Conservation (phyloP, 1,140 invertebrate genomes). For the Lutraria rhynchaena region DNA sequence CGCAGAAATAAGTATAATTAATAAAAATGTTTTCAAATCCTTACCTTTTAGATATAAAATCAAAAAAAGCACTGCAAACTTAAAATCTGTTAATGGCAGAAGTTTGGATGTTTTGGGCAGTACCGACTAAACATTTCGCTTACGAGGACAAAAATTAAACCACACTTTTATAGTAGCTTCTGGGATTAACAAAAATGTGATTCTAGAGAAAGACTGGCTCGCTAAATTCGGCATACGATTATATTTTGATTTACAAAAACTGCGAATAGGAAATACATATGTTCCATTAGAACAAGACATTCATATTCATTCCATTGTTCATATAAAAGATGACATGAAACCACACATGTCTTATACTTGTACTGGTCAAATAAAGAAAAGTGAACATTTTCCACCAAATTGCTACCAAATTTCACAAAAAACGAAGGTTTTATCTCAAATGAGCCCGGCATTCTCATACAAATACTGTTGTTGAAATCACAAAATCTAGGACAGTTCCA, state of each 20-base stretch:
- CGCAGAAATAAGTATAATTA: neutral
- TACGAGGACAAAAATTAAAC: constrained; percentile 17
- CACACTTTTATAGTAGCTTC: constrained; percentile 20
- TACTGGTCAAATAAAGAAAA: constrained; percentile 18
- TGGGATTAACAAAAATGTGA: constrained; percentile 36
- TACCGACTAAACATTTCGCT: constrained; percentile 7
- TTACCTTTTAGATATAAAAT: no score
- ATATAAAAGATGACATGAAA: neutral
- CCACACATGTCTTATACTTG: neutral
- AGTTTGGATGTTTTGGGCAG: constrained; percentile 10
- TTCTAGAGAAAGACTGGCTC: constrained; percentile 33
- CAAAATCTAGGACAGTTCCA: no score
- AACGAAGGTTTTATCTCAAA: neutral
- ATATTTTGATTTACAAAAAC: constrained; percentile 28
- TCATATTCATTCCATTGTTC: constrained; percentile 22
- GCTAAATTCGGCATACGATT: constrained; percentile 2
- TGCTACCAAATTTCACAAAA: neutral
- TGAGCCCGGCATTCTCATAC: no score
- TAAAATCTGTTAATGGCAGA: constrained; percentile 21
- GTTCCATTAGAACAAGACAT: constrained; percentile 23
- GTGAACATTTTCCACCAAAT: neutral
- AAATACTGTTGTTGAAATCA: no score
- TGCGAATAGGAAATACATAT: constrained; percentile 13
- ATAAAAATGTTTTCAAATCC: no score
- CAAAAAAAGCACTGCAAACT: neutral